These are phyloP conservation scores for Gallirallus australis DNA, from an alignment of 2,797 vertebrate species.

Conservation along the genomic window DNA sequence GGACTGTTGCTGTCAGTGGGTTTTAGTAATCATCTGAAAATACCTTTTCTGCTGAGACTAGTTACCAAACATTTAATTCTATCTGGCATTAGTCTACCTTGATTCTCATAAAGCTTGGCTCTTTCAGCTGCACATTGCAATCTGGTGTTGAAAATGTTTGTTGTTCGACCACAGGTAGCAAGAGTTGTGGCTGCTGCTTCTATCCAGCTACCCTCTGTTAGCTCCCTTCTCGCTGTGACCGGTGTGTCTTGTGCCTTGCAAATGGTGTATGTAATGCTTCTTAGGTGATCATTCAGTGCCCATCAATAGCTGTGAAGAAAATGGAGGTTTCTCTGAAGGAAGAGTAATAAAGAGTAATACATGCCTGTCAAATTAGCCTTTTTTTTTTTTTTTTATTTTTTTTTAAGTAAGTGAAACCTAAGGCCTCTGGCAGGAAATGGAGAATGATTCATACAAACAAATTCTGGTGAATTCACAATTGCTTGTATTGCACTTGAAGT, in stretches of 20 bases:
- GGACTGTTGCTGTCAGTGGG: neutral
- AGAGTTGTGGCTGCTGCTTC: neutral
- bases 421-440: slow-evolving; percentile 2
- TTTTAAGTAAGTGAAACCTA: slow-evolving; percentile 20
- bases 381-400: slow-evolving; percentile 11
- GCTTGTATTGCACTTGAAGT: neutral
- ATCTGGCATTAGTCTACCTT: neutral
- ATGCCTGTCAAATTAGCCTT: neutral
- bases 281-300: neutral
- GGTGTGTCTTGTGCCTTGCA: neutral
- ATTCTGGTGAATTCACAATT: neutral
- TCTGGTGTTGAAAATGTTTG: neutral
- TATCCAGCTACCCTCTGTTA: neutral
- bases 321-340: neutral
- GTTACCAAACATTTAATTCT: neutral
- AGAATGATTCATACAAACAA: neutral
- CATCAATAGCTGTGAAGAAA: neutral
- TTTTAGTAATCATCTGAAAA: neutral
- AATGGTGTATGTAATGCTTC: neutral
- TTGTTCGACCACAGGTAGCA: neutral
- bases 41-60: neutral
- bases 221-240: neutral
- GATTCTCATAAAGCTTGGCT: neutral
- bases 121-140: neutral
- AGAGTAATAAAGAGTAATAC: neutral